Evolutionary conservation across 2,888 invertebrate genomes (phyloP), one percentile per base, ranked within the genome.

Genomic region (Aporophyla lueneburgensis): DNA sequence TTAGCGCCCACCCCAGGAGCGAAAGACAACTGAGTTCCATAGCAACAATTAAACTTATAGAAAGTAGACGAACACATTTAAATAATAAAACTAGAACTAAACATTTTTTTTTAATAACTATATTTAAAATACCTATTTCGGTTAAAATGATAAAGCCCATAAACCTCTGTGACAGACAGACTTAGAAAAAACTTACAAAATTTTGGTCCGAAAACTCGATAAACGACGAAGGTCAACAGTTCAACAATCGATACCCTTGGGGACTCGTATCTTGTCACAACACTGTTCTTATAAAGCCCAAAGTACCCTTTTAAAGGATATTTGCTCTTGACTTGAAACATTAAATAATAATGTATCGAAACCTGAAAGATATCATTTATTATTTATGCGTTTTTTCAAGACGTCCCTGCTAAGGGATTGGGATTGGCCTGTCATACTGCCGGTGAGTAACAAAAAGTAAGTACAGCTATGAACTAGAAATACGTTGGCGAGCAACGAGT

Each of bases 271-370:
- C 63, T 69, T 76, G 76, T 81, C 69, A 54, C 79, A 81, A 66
- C 76, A 61, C 79, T 70, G 69, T 69, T 80, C 67, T 79, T 75
- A 53, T n/a, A 53, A 65, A 75, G 63, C 75, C 65, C 40, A 75
- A 80, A 81, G 58, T 69, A 81, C 70, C 70, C 81, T 80, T 70
- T 81, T 62, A 81, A 81, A 65, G 61, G 56, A 62, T 71, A 70
- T 81, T 81, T 74, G 75, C 75, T 65, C 63, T 68, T 54, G 49
- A 80, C 76, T 71, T 70, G 71, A 70, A 81, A 81, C 81, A 70
- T 81, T 76, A 65, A 80, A 80, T 80, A 79, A 65, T 76, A 77
- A 69, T 59, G 58, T 79, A 70, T 67, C 46, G 56, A 76, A 56
- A 16, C n/a, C 56, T 61, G 66, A 76, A 76, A 70, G 66, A 66